Conservation (phyloP, 2,888 invertebrate genomes). For the Eupelmus urozonus region DNA sequence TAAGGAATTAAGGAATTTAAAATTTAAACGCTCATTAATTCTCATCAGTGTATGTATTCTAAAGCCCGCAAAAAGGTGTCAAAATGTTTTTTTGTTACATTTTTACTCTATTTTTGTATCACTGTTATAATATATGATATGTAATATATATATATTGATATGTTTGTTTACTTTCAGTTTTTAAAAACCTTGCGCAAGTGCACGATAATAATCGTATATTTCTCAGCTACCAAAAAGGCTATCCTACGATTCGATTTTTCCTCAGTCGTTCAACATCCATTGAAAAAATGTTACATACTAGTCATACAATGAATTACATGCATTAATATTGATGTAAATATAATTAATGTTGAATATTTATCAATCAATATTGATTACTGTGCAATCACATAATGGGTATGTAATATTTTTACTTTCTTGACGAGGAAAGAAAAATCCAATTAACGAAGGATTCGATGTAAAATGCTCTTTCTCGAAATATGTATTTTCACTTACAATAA, state of each 20-base stretch:
- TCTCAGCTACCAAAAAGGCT: background rate
- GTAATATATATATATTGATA: slow-evolving; percentile 41
- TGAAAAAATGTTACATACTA: background rate
- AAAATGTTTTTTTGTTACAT: slow-evolving; percentile 13
- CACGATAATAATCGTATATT: slow-evolving; percentile 11
- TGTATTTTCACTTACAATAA: background rate
- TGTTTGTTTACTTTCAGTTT: slow-evolving; percentile 51
- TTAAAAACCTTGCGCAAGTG: slow-evolving; percentile 24
- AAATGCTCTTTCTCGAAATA: slow-evolving; percentile 8
- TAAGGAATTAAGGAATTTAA: no score
- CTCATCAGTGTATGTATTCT: background rate
- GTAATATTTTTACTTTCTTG: background rate
- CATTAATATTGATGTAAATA: background rate
- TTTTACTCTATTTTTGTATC: slow-evolving; percentile 19
- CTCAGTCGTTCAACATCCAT: background rate
- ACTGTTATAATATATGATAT: slow-evolving; percentile 35
- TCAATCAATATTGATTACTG: background rate
- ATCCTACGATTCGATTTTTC: background rate
- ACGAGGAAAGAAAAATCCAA: background rate
- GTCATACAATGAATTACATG: background rate
- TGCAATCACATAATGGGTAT: background rate
- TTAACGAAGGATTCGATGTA: slow-evolving; percentile 5
- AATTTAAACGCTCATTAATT: background rate
- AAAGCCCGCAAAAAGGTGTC: slow-evolving; percentile 39
- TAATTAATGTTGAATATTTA: background rate